phyloP scores from a whole-genome alignment of 2,113 vertebrate species.

The Gnathonemus echidnorhynchus region DNA sequence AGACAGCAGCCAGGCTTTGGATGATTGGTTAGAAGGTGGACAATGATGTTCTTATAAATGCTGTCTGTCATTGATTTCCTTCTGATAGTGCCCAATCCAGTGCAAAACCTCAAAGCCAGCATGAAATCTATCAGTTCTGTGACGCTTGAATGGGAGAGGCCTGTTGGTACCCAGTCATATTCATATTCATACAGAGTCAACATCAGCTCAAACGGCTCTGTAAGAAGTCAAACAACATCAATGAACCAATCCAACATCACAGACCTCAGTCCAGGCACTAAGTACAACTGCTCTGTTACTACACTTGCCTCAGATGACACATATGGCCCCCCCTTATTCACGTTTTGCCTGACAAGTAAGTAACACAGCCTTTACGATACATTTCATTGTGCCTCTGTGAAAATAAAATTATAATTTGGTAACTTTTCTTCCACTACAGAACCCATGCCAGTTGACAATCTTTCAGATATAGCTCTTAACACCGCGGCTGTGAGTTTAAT shows the following conservation, averaged over 20 bases:
- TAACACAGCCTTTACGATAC: not conserved
- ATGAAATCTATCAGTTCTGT: slow-evolving; percentile 27
- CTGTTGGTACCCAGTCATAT: not conserved
- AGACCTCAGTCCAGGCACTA: slow-evolving; percentile 33
- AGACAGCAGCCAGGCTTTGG: not conserved
- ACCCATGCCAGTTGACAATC: slow-evolving; percentile 34
- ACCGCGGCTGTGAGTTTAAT: slow-evolving; percentile 28
- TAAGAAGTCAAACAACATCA: not conserved
- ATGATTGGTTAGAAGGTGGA: not conserved
- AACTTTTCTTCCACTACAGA: slow-evolving; percentile 28
- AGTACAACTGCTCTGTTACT: slow-evolving; percentile 33
- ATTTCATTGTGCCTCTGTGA: not conserved
- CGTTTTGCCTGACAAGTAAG: slow-evolving; percentile 44
- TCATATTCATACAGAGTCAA: slow-evolving; percentile 41
- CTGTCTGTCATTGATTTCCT: not conserved
- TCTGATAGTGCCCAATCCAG: slow-evolving; percentile 44
- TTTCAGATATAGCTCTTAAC: slow-evolving; percentile 4
- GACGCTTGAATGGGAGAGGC: slow-evolving; percentile 31
- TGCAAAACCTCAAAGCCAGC: slow-evolving; percentile 26
- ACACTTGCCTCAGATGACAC: slow-evolving; percentile 4
- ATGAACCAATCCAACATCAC: not conserved
- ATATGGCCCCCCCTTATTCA: slow-evolving; percentile 8
- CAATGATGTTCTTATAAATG: not conserved
- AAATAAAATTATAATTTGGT: not conserved
- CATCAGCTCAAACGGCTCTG: not conserved